Conservation (phyloP, 2,888 invertebrate species). For the Caenorhabditis drosophilae region DNA sequence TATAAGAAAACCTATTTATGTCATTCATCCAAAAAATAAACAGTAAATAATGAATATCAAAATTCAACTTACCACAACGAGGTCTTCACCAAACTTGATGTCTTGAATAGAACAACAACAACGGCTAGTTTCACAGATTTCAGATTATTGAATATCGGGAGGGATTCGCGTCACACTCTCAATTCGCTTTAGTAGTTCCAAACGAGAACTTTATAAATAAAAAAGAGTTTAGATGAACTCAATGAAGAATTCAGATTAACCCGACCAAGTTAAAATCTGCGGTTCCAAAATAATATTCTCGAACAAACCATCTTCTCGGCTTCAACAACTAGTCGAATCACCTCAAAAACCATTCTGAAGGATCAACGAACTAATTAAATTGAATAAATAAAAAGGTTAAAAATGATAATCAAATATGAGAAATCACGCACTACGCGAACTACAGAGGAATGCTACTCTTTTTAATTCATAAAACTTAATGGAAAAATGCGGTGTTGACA, state of each 20-base stretch:
- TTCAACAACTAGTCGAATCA: constrained; percentile 29
- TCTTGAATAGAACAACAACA: constrained; percentile 22
- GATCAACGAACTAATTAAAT: constrained; percentile 4
- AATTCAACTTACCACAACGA: constrained; percentile 42
- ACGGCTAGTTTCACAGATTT: constrained; percentile 21
- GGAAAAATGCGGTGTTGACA: constrained; percentile 3
- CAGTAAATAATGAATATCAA: constrained; percentile 30
- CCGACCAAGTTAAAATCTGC: constrained; percentile 30
- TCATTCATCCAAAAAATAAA: constrained; percentile 3
- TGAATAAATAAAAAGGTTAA: background rate
- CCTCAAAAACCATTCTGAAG: constrained; percentile 31
- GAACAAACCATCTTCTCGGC: constrained; percentile 15
- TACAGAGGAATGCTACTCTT: constrained; percentile 1
- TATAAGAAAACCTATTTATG: no score
- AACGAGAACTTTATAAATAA: constrained; percentile 28
- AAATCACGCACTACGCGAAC: constrained; percentile 2
- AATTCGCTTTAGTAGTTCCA: constrained; percentile 21
- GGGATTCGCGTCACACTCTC: constrained; percentile 26
- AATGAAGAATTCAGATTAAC: constrained; percentile 20
- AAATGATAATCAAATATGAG: background rate
- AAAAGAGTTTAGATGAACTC: no score
- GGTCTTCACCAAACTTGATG: constrained; percentile 28
- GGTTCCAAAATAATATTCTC: constrained; percentile 18
- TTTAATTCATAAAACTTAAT: constrained; percentile 2
- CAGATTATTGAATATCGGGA: constrained; percentile 25